Conservation (phyloP, 2,888 invertebrate species). For the Amphipyra tragopoginis region DNA sequence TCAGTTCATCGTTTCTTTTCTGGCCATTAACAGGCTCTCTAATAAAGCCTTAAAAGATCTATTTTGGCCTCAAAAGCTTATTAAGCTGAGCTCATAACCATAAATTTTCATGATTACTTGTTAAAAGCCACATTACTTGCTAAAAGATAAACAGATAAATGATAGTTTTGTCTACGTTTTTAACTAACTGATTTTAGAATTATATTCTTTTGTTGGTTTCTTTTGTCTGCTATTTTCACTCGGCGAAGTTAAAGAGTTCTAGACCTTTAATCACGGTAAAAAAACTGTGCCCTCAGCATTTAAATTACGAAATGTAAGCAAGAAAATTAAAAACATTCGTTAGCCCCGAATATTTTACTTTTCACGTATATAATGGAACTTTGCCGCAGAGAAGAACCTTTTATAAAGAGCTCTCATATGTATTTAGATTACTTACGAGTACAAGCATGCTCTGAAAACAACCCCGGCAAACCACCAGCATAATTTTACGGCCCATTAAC, state of each 20-base stretch:
- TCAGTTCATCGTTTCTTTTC: background rate
- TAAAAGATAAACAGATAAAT: no score
- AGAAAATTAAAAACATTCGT: constrained; percentile 38
- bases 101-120: no score
- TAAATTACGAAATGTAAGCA: constrained; percentile 18
- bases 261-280: constrained; percentile 16
- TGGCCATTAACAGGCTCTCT: no score
- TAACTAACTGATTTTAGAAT: no score
- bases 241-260: constrained; percentile 12
- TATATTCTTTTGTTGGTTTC: constrained; percentile 4
- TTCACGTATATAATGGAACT: constrained; percentile 11
- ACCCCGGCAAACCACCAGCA: constrained; percentile 57
- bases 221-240: constrained; percentile 17
- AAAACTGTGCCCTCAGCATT: constrained; percentile 25
- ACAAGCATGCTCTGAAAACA: constrained; percentile 55
- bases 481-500: constrained; percentile 69
- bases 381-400: no score
- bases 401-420: constrained; percentile 33
- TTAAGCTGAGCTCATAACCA: no score
- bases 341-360: constrained; percentile 35
- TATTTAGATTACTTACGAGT: constrained; percentile 49
- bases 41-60: no score
- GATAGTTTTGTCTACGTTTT: no score
- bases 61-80: no score
- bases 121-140: background rate